Evolutionary conservation across 1,140 invertebrate genomes (phyloP).

Genomic region (Hetaerina americana): DNA sequence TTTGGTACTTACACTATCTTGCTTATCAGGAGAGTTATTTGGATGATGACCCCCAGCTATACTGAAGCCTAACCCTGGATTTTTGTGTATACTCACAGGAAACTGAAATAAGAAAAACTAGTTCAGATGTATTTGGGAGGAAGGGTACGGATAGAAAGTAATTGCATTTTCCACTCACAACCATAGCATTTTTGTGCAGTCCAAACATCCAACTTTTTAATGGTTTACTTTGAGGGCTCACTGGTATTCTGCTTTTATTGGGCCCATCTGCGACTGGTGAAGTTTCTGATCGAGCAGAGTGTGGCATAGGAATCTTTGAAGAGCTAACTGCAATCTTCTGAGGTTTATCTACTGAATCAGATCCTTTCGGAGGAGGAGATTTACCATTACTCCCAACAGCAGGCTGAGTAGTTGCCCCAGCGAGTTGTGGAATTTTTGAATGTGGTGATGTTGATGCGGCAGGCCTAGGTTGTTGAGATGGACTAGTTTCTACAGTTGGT

Average conservation of each 20-base stretch:
- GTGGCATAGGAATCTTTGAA: not conserved
- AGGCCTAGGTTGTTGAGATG: not conserved
- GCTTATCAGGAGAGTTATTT: constrained; percentile 8
- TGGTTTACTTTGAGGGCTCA: constrained; percentile 17
- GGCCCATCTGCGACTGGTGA: constrained; percentile 9
- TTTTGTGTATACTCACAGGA: constrained; percentile 32
- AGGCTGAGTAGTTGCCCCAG: not conserved
- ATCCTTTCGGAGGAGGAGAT: not conserved
- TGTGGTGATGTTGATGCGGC: not conserved
- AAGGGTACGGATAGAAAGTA: constrained; percentile 7
- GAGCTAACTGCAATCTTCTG: not conserved
- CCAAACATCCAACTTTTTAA: constrained; percentile 43
- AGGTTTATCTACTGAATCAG: not conserved
- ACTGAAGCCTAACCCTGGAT: constrained; percentile 32
- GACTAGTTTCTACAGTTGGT: not conserved
- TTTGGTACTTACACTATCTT: constrained; percentile 15
- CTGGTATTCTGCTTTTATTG: constrained; percentile 9
- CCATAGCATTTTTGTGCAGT: constrained; percentile 42
- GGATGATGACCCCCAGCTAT: constrained; percentile 29
- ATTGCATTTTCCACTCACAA: constrained; percentile 26
- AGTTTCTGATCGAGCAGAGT: not conserved
- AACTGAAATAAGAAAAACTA: constrained; percentile 25
- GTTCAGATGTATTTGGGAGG: constrained; percentile 21
- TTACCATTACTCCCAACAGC: not conserved
- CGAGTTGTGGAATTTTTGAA: not conserved